A percentile compares a stretch with the other conserved stretches of the same genome.
Evolutionary conservation across 2,797 vertebrate species (phyloP).

Genomic region (Alouatta caraya): DNA sequence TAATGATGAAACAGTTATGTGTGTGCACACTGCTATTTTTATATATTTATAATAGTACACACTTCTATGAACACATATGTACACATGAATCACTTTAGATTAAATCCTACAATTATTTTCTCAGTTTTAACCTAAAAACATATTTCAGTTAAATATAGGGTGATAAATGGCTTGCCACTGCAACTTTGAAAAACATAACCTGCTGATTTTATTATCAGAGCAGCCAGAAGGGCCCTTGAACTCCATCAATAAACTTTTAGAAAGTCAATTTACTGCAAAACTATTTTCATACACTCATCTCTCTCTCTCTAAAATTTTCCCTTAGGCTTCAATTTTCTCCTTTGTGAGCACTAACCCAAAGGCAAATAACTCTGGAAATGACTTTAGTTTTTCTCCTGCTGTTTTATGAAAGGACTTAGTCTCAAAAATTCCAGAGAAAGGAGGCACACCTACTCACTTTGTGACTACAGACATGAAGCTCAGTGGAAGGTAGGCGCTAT

Average conservation of each 20-base stretch:
- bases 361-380: conserved; percentile 65
- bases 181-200: conserved; percentile 52
- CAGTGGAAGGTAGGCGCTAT: background rate
- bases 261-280: conserved; percentile 69
- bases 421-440: conserved; percentile 2
- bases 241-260: conserved; percentile 57
- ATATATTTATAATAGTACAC: background rate
- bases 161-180: conserved; percentile 44
- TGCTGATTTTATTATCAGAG: conserved; percentile 56
- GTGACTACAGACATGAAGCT: background rate
- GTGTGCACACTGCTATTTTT: background rate
- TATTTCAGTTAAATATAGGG: conserved; percentile 50
- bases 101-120: conserved; percentile 47
- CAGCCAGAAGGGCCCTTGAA: conserved; percentile 50
- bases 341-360: conserved; percentile 69
- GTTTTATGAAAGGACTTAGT: conserved; percentile 27
- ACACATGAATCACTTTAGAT: background rate
- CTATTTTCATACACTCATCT: conserved; percentile 61
- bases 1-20: background rate
- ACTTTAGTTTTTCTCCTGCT: conserved; percentile 45
- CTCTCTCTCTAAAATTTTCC: conserved; percentile 35
- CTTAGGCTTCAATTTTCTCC: conserved; percentile 67
- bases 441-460: background rate
- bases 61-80: background rate
- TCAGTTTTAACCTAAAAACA: conserved; percentile 43